Base-by-base conservation (phyloP, 2,797 vertebrate genomes). In the Mastacembelus armatus region DNA sequence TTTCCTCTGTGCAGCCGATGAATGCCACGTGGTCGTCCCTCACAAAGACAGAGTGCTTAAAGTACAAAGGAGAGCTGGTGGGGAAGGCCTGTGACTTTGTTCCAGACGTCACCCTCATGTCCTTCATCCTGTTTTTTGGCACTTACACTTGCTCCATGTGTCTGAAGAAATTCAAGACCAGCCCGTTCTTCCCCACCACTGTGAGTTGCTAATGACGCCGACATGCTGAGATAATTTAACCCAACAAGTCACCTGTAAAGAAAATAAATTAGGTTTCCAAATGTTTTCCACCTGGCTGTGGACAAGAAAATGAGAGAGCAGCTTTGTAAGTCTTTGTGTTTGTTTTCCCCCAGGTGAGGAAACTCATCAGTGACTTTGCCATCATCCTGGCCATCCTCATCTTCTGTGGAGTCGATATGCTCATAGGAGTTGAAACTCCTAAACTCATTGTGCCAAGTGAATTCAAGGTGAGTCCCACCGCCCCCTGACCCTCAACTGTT, bases 91-190 rank as follows among this genome's bases (percentile, higher is more conserved):
- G 98, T 5, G 51, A 87, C 2, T 97, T 93, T 1, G 94, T 99
- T 66, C 98, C 98, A 1, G 98, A 99, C 85, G 94, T 99, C 89
- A 88, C 96, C 15, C 95, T 99, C 73, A 98, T 99, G 95, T 99
- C 97, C 62, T 96, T 96, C 77, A 99, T 99, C 85, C 93, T 99
- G 52, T 99, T 99, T 88, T 89, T 99, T 9, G 98, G 98, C 76
- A 99, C 98, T 14, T 99, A 99, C 85, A 95, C 96, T 52, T 96
- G 95, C 81, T 99, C 97, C 58, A 99, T 98, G 98, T 90, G 93
- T 87, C 92, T 99, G 85, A 99, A 99, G 91, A 98, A 99, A 85
- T 99, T 99, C 91, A 99, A 99, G 93, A 95, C 92, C 71, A 99
- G 97, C 77, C 95, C 91, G 0, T 99, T 96, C 74, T 99, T 99